Base-by-base conservation (phyloP, 2,113 vertebrate genomes). In the Myrmecobius fasciatus region DNA sequence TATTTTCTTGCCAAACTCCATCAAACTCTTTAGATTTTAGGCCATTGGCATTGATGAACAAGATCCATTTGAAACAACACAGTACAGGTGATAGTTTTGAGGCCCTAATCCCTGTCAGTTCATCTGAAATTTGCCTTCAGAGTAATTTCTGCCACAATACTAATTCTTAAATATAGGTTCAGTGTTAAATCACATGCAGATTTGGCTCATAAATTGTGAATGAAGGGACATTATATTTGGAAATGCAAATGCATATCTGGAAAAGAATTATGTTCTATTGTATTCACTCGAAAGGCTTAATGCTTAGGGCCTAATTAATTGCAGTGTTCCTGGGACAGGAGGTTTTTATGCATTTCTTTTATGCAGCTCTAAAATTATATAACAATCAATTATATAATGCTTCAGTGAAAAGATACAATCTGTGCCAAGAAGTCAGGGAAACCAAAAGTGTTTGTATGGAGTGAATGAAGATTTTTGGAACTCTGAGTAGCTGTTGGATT, bases 221-320 rank as follows among this genome's bases (percentile, higher is more conserved):
- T 36, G 93, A 6, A 94, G 25, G 36, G 26, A 24, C 93, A 75
- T 1, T 31, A 90, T 91, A 92, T 53, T 94, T 92, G 20, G 25
- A 94, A 93, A 93, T 89, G n/a, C 0, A 54, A 94, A 90, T 95
- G 53, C 91, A 75, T 8, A 12, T 90, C 49, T 92, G 46, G 36
- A 92, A 94, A 94, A 94, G 10, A 90, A 83, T 83, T 83, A 83
- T 3, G 56, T 24, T 83, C 47, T 49, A 1, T 91, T 95, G 49
- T 92, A 26, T 90, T 49, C 49, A 93, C 43, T 11, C 14, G 53
- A 91, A 93, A 95, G 5, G 14, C 0, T 47, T 43, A 20, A 51
- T 52, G 26, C 26, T 25, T 92, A 93, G 92, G 31, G 2, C 11
- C 28, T 92, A 56, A 36, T 93, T 95, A 96, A 96, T 93, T 96